phyloP scores from a whole-genome alignment of 2,113 vertebrate species.

The Chamaea fasciata region DNA sequence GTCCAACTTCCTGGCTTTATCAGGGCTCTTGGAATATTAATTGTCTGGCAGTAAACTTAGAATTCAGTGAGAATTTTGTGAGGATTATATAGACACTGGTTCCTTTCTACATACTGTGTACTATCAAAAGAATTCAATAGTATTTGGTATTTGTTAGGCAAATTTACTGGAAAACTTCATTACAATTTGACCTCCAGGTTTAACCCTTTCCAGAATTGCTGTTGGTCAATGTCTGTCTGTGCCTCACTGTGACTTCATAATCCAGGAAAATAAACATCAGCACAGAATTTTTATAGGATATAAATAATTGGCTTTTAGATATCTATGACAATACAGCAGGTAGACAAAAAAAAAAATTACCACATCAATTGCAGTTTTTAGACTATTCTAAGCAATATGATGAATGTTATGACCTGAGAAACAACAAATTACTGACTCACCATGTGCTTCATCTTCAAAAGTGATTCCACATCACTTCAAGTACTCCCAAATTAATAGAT shows the following conservation, averaged over 20 bases:
- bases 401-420: neutral
- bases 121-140: neutral
- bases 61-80: neutral
- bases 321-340: neutral
- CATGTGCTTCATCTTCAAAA: neutral
- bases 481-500: neutral
- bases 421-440: neutral
- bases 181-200: neutral
- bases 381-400: neutral
- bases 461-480: conserved; percentile 17
- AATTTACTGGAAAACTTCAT: neutral
- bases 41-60: neutral
- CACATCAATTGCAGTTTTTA: neutral
- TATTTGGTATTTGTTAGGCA: neutral
- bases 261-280: neutral
- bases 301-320: neutral
- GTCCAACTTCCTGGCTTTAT: neutral
- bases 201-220: neutral
- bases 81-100: neutral
- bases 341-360: neutral
- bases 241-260: neutral
- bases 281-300: neutral
- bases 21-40: neutral
- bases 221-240: neutral
- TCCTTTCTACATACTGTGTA: neutral